phyloP scores from a whole-genome alignment of 53 echinoderm and acorn worm species.

The Luidia sarsii region DNA sequence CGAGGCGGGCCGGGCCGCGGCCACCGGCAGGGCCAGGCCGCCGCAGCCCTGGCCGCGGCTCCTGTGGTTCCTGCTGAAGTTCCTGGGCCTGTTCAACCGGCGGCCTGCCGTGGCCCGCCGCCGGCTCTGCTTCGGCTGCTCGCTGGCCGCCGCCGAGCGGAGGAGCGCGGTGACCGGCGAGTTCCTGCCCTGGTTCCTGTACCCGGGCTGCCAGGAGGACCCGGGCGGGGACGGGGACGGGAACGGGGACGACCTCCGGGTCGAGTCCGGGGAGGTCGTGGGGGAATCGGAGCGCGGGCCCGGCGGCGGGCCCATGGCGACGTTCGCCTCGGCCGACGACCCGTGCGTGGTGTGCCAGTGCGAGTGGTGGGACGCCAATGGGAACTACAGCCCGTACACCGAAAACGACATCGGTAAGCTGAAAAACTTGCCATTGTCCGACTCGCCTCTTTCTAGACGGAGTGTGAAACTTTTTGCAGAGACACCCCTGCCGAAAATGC shows the following conservation, averaged over 20 bases:
- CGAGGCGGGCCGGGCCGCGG: background rate
- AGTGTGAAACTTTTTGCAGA: no score
- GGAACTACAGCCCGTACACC: constrained; percentile 13
- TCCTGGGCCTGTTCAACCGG: constrained; percentile 26
- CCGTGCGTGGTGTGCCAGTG: constrained; percentile 28
- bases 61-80: constrained; percentile 31
- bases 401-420: constrained; percentile 22
- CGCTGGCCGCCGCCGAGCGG: background rate
- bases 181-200: constrained; percentile 12
- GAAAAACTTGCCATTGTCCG: no score
- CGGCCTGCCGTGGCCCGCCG: constrained; percentile 33
- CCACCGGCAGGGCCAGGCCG: background rate
- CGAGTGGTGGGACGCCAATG: constrained; percentile 37
- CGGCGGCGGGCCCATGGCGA: background rate
- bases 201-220: background rate
- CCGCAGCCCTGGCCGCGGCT: constrained; percentile 22
- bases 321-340: background rate
- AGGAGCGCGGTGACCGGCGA: background rate
- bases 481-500: no score
- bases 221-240: background rate
- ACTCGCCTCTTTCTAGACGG: no score
- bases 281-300: background rate
- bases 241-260: no score
- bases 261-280: background rate
- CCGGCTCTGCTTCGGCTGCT: constrained; percentile 16